Percentiles rank a stretch among this genome's conserved stretches.
Evolutionary conservation across 2,888 invertebrate genomes (phyloP).

Genomic region (Syritta pipiens): DNA sequence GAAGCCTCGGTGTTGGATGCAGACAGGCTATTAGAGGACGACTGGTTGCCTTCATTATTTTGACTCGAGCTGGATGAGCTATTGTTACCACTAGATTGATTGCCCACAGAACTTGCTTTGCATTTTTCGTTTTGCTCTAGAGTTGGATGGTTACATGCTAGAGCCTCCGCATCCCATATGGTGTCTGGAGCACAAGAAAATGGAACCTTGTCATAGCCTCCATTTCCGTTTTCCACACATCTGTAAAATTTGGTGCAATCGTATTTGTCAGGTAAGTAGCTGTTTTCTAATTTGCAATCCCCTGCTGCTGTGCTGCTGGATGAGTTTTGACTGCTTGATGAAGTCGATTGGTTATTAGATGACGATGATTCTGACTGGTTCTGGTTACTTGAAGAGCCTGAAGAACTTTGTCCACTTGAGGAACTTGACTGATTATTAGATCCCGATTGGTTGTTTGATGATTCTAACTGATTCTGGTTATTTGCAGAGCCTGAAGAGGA

Average conservation of each 20-base stretch:
- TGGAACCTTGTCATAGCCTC: conserved; percentile 82
- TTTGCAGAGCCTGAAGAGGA: neutral
- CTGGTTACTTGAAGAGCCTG: neutral
- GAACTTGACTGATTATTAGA: no score
- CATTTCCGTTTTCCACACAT: conserved; percentile 83
- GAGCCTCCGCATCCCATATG: conserved; percentile 81
- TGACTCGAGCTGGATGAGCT: conserved; percentile 10
- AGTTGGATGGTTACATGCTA: conserved; percentile 77
- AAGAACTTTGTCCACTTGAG: no score
- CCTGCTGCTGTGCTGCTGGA: conserved; percentile 71
- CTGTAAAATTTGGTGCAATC: conserved; percentile 85
- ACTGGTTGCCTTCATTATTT: conserved; percentile 25
- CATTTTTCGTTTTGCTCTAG: conserved; percentile 76
- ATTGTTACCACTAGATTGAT: neutral
- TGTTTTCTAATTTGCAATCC: conserved; percentile 79
- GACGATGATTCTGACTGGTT: no score
- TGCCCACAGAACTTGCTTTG: no score
- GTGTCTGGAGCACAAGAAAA: conserved; percentile 85
- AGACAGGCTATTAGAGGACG: conserved; percentile 15
- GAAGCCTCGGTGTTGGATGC: conserved; percentile 9
- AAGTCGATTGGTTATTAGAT: neutral
- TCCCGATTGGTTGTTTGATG: conserved; percentile 3
- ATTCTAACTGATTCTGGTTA: neutral
- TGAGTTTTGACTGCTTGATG: neutral
- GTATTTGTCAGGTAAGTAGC: conserved; percentile 77